These are phyloP conservation scores for Bilobella aurantiaca DNA, from an alignment of 1,140 invertebrate genomes.

Conservation along the genomic window DNA sequence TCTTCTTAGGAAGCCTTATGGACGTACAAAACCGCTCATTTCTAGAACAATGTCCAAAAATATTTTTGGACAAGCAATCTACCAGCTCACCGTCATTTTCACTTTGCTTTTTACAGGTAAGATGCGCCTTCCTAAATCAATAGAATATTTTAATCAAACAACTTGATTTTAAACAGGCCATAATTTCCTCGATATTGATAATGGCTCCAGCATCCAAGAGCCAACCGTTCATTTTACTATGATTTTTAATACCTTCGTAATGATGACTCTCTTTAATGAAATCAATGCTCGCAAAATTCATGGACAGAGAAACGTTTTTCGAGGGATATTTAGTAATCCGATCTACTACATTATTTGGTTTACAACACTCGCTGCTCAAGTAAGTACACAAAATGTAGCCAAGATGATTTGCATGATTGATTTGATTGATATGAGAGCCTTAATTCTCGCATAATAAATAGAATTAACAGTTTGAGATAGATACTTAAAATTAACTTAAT, in stretches of 20 bases:
- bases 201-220: conserved; percentile 59
- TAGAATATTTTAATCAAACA: background rate
- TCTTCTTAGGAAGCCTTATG: conserved; percentile 85
- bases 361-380: conserved; percentile 82
- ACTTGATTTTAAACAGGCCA: conserved; percentile 52
- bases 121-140: background rate
- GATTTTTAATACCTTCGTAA: conserved; percentile 99
- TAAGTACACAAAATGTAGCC: conserved; percentile 41
- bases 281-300: conserved; percentile 99
- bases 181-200: conserved; percentile 81
- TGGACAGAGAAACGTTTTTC: conserved; percentile 94
- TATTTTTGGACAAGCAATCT: conserved; percentile 92
- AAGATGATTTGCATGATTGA: background rate
- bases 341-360: conserved; percentile 99
- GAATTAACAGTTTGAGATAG: too few species aligned
- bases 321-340: conserved; percentile 92
- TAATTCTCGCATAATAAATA: too few species aligned
- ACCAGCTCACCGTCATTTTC: conserved; percentile 94
- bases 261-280: conserved; percentile 99
- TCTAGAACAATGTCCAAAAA: conserved; percentile 99
- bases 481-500: too few species aligned
- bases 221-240: conserved; percentile 96
- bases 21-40: conserved; percentile 95
- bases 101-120: conserved; percentile 81
- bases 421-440: too few species aligned